Evolutionary conservation across 1,140 invertebrate species (phyloP), one percentile per base, ranked within the genome.

Genomic region (Augochlora pura): DNA sequence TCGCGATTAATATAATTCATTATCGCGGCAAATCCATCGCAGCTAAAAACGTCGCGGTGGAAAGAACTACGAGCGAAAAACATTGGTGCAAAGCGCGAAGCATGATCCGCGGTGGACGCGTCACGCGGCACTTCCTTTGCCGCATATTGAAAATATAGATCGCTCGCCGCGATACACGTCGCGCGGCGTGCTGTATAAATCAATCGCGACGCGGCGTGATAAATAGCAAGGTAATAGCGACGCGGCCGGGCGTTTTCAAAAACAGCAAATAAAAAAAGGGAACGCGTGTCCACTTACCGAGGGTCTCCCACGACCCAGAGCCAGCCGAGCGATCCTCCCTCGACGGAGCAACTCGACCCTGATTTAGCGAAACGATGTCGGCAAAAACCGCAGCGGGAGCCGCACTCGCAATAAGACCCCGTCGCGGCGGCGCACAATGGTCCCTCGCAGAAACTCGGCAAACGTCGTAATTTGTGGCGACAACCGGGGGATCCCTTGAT

Each of bases 301-400:
- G 39, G 60, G 21, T 54, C 18, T 54, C 49, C 21, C 49, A 18
- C 49, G 49, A 54, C 7, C 21, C 0, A 1, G 49, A 6, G 14
- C 16, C 16, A 5, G 4, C 16, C 16, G 21, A 4, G 6, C 3
- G 49, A 54, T 54, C 16, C 49, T 21, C 2, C 14, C 49, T 70
- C 74, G 69, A 79, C 80, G 67, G 67, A 70, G 79, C 67, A 86
- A 86, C 85, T 73, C 82, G 82, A 83, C 32, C 4, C 32, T 4
- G 32, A 32, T 32, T 32, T 32, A 2, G 4, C 32, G 32, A 75
- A 85, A 74, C 59, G 66, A 77, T 75, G 46, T 42, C 42, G 9
- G 12, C 42, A 42, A 42, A 12, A 42, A n/a, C n/a, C n/a, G n/a
- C n/a, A 62, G 39, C 10, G 4, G 0, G 10, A 21, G 10, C 14